phyloP scores from a whole-genome alignment of 2,888 invertebrate genomes.

The Pteria penguin region DNA sequence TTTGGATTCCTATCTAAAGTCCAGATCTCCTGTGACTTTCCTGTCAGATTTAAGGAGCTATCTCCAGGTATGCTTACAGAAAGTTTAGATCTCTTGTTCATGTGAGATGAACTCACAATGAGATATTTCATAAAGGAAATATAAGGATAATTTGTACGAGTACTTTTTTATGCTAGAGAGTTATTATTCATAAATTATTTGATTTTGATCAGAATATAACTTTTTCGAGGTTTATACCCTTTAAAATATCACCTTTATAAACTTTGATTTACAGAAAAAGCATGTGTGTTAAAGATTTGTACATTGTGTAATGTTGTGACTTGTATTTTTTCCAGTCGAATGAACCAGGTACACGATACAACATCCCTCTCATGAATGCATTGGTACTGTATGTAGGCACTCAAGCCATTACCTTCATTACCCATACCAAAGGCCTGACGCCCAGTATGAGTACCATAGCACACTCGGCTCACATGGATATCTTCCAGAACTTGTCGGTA shows the following conservation, averaged over 20 bases:
- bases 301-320: no score
- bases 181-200: no score
- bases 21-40: constrained; percentile 96
- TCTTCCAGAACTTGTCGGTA: constrained; percentile 99
- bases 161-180: no score
- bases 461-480: constrained; percentile 99
- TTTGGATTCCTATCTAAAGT: constrained; percentile 96
- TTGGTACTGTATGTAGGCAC: constrained; percentile 98
- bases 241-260: no score
- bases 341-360: constrained; percentile 93
- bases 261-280: no score
- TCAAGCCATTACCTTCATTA: constrained; percentile 94
- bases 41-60: constrained; percentile 92
- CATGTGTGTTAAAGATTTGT: no score
- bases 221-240: no score
- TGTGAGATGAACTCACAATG: no score
- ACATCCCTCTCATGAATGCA: constrained; percentile 97
- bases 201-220: no score
- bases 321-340: constrained; percentile 73
- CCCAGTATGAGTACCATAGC: constrained; percentile 97
- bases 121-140: no score
- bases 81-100: background rate
- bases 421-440: constrained; percentile 91
- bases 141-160: no score
- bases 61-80: constrained; percentile 88